Evolutionary conservation across 2,113 vertebrate species (phyloP).

Genomic region (Lycaon pictus): DNA sequence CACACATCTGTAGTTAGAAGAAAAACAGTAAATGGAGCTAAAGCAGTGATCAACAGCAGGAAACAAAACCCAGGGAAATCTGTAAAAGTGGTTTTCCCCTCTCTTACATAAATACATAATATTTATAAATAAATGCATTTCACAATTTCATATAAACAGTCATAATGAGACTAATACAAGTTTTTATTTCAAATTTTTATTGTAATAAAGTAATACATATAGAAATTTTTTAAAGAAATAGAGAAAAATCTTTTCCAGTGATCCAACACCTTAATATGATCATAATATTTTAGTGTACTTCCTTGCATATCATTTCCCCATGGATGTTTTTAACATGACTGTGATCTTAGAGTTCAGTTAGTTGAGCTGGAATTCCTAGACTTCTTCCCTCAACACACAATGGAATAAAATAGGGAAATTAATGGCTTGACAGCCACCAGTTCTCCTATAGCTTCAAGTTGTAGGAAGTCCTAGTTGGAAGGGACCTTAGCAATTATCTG

Average conservation of each 20-base stretch:
- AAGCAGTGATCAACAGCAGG: neutral
- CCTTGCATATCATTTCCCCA: neutral
- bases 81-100: neutral
- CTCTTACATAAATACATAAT: neutral
- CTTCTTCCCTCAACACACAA: too few relatives aligned
- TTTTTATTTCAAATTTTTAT: neutral
- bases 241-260: neutral
- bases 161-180: neutral
- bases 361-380: neutral
- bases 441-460: neutral
- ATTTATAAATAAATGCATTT: neutral
- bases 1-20: neutral
- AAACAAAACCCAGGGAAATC: neutral
- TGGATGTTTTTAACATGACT: neutral
- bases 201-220: neutral
- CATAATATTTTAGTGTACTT: neutral
- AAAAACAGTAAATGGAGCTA: neutral
- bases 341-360: neutral
- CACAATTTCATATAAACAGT: neutral
- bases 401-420: neutral
- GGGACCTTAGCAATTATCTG: neutral
- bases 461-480: neutral
- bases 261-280: neutral
- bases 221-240: neutral
- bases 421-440: neutral